Base-by-base conservation (phyloP, 1,140 invertebrate genomes). In the Drosophila nikananu region DNA sequence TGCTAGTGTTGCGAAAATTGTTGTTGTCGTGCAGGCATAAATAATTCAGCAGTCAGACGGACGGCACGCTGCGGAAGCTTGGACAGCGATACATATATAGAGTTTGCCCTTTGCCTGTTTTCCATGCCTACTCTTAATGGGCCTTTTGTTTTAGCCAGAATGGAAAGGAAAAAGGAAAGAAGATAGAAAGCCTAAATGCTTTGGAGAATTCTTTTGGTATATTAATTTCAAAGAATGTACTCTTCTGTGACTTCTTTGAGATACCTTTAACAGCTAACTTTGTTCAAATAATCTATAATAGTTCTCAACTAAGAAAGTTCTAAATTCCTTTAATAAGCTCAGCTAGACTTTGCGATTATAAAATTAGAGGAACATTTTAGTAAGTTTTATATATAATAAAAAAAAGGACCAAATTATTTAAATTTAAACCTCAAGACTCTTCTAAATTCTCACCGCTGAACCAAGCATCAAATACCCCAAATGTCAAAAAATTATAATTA, bases 1-100 rank as follows among this genome's bases (percentile, higher is more conserved):
- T 71, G 63, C 62, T 64, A 61, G 65, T 80, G 64, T 67, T 81
- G 48, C 57, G 9, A 63, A 27, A 23, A 61, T 74, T 68, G 63
- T 77, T 81, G 67, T 71, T 81, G 52, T 79, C 75, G 65, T 81
- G 64, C 67, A 68, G 41, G 65, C 81, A 87, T 89, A 89, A 87
- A 89, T 87, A 83, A 84, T 89, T 74, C 81, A 81, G 27, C 35
- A 59, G 41, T 46, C 6, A 54, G 15, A 48, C 23, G 23, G 35
- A 15, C 39, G 55, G 12, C 35, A 75, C 46, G 52, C 63, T 68
- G 35, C 23, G 37, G 23, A 55, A 58, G 39, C 21, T 48, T 35
- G 65, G 49, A 44, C 66, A 66, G 21, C 30, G 35, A 72, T 67
- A 71, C 49, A 63, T 17, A 61, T 35, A 57, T 2, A 35, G 37